Evolutionary conservation across 2,888 invertebrate genomes (phyloP), one percentile per base, ranked within the genome.

Genomic region (Hanleya hanleyi): DNA sequence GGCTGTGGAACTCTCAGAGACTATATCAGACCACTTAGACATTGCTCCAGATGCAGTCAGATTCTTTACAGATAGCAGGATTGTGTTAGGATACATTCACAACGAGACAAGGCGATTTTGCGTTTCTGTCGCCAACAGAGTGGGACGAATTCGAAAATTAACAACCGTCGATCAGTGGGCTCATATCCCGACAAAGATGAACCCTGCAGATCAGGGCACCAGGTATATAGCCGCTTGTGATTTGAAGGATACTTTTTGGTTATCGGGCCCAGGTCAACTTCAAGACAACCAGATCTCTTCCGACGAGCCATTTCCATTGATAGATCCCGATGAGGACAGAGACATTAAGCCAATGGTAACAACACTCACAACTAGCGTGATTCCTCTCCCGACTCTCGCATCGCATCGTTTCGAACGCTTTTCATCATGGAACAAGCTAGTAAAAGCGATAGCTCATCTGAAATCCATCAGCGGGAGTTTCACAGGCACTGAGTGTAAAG

Each of bases 41-140:
- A 18, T 68, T 22, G 5, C 36, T 9, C 26, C 41, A n/a, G 22
- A 7, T 32, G 7, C 49, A 6, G 41, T 49, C 18, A 67, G 7
- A 12, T 68, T 62, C 22, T 33, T 47, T 32, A 50, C 57, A 7
- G 72, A 71, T 22, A 38, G 57, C 35, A 36, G 33, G 37, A 36
- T 69, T 18, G 38, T 67, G 3, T 26, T 67, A n/a, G 47, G 67
- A 2, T 67, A 67, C 47, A 38, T 67, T 6, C 64, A 61, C 22
- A 72, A 72, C 49, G 6, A 35, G 22, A 36, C 70, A 5, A 38
- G 64, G 50, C 68, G 77, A 18, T 74, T 74, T 49, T 41, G 71
- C 32, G 70, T 29, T 29, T 75, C 72, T 33, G 69, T 75, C n/a
- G 32, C 32, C 15, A 73, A 76, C 65, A 38, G 73, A 32, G 71